Base-by-base conservation (phyloP, 2,797 vertebrate genomes). In the Crax fasciolata region DNA sequence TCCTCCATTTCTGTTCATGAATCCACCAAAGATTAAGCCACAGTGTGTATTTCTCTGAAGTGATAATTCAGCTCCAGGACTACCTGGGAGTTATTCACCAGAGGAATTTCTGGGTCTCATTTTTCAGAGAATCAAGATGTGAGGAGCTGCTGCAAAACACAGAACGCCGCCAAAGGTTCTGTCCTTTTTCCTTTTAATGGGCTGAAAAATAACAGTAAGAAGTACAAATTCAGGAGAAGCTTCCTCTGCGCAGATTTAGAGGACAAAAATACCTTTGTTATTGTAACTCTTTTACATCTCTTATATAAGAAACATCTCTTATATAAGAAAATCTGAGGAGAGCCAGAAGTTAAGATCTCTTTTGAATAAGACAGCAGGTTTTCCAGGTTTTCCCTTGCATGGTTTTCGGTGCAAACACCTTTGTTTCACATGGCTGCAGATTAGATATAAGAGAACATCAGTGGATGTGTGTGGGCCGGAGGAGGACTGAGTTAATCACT, bases 381-480 rank as follows among this genome's bases (percentile, higher is more conserved):
- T 75, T 52, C 44, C 4, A 74, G 30, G 6, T 81, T 71, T 78
- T 63, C 16, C 46, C 10, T 30, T 59, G 54, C 17, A 2, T 24
- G 51, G 10, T 27, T 75, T 84, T 41, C 21, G 10, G 20, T 51
- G 54, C 41, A 30, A 72, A 30, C 27, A 21, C 62, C 15, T 88
- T 35, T 32, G 15, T 52, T 75, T 38, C n/a, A 23, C 6, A 1
- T 30, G 27, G 68, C 6, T 88, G 49, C 9, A 2, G 2, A 2
- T 46, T 9, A 43, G 74, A 38, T 49, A 13, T 5, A 41, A 49
- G 44, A 77, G 74, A 59, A 59, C 66, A 38, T 59, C 12, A 13
- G 44, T 27, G 11, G 4, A 9, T 35, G 35, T 48, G n/a, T 32
- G 15, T 0, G 1, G 14, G 7, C 1, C 59, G 54, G 16, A 44